Conservation (phyloP, 2,113 vertebrate genomes). For the Phrynosoma platyrhinos region DNA sequence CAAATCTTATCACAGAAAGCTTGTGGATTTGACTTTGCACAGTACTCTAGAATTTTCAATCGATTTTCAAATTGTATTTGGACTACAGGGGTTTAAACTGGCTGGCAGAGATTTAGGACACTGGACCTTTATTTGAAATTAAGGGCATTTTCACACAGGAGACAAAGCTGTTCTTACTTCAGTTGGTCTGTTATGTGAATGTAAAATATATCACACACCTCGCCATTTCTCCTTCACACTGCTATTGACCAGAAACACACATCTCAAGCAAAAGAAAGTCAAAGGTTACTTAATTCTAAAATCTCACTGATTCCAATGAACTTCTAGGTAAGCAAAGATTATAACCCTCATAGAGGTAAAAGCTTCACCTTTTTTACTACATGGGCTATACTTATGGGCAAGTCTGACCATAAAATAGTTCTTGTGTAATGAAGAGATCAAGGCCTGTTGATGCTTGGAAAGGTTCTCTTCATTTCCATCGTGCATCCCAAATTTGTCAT, state of each 20-base stretch:
- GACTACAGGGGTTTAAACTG: neutral
- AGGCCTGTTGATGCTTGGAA: neutral
- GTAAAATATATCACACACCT: neutral
- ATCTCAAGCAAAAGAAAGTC: neutral
- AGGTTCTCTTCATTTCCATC: neutral
- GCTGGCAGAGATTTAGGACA: neutral
- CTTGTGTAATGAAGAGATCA: neutral
- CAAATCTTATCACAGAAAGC: neutral
- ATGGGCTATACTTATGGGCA: neutral
- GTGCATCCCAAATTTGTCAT: neutral
- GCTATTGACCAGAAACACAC: neutral
- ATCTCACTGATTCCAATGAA: constrained; percentile 4
- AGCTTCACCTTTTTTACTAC: neutral
- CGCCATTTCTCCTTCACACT: neutral
- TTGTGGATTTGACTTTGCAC: fast-evolving
- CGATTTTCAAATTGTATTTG: fast-evolving
- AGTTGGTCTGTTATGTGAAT: neutral
- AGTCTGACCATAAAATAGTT: neutral
- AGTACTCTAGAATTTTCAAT: neutral
- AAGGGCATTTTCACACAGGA: neutral
- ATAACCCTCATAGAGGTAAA: constrained; percentile 5
- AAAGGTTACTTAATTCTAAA: fast-evolving
- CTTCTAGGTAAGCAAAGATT: neutral
- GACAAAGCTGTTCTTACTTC: neutral
- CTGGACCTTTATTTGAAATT: neutral